Base-by-base conservation (phyloP, 2,888 invertebrate genomes). In the Calameuta filiformis region DNA sequence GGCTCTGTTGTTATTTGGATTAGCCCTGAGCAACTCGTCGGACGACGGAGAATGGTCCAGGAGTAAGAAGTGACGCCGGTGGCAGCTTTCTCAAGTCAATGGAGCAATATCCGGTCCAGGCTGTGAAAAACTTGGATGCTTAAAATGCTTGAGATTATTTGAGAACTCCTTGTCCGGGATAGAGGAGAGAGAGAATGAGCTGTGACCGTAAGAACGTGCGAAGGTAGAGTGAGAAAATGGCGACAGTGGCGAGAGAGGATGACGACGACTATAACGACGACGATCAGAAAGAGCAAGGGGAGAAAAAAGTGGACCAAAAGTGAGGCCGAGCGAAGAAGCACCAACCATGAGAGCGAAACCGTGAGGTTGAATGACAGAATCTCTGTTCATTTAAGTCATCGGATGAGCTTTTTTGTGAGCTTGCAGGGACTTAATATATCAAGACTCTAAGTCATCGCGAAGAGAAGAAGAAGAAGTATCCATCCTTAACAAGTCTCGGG, bases 141-240 rank as follows among this genome's bases (percentile, higher is more conserved):
- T 75, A 69, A 69, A 35, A 40, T n/a, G 69, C 76, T 77, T 12
- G 69, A 75, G 75, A 81, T 81, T 81, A 79, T 80, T 79, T 77
- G 74, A 33, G 11, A 73, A 35, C 56, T 23, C 23, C 23, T 6
- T 56, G 56, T 56, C 56, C 23, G 56, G 56, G 23, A 56, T 2
- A 56, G 56, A 23, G 23, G 23, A 56, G 56, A 56, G 2, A 0
- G 2, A 23, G 56, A 9, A 56, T 6, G 23, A 56, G 9, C 56
- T 56, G 1, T 6, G 15, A 6, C 1, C 15, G 40, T 15, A 56
- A 23, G 56, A 23, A 23, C 15, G 56, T 56, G 23, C 15, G 23
- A 56, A 56, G 23, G 6, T 23, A 23, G 56, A 56, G 56, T 9
- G 23, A 56, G 23, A 9, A 56, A 40, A 40, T 15, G 40, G 40